Conservation (phyloP, 2,113 vertebrate species). For the Sciurus niger region DNA sequence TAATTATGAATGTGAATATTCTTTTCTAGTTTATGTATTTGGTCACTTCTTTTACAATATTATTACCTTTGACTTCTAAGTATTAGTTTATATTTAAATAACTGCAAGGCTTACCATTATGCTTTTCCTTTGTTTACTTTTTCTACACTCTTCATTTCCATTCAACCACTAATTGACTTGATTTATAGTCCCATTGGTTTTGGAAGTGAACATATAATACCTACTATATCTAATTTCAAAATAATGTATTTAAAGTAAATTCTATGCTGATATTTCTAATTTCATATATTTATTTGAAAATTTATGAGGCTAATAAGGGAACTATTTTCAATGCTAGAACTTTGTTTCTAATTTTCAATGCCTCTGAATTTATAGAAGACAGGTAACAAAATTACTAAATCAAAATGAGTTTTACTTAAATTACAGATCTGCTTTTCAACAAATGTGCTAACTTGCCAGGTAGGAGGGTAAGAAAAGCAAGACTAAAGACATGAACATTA, state of each 20-base stretch:
- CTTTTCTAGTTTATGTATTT: not conserved
- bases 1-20: constrained; percentile 37
- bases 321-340: not conserved
- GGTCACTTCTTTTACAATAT: not conserved
- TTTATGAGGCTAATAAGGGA: not conserved
- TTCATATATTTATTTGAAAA: constrained; percentile 26
- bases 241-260: constrained; percentile 24
- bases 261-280: not conserved
- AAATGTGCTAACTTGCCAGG: not conserved
- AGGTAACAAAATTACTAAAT: not conserved
- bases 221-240: not conserved
- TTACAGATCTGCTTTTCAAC: not conserved
- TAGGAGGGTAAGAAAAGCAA: not conserved
- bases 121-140: not conserved
- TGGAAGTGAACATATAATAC: not conserved
- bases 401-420: not conserved
- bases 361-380: constrained; percentile 2
- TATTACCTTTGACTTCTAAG: not conserved
- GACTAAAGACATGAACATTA: not conserved
- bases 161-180: not conserved
- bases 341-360: not conserved
- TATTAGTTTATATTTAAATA: constrained; percentile 30
- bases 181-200: not conserved
- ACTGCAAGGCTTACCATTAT: not conserved
- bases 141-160: not conserved